phyloP scores from a whole-genome alignment of 2,888 invertebrate genomes.

The Phragmatobia fuliginosa region DNA sequence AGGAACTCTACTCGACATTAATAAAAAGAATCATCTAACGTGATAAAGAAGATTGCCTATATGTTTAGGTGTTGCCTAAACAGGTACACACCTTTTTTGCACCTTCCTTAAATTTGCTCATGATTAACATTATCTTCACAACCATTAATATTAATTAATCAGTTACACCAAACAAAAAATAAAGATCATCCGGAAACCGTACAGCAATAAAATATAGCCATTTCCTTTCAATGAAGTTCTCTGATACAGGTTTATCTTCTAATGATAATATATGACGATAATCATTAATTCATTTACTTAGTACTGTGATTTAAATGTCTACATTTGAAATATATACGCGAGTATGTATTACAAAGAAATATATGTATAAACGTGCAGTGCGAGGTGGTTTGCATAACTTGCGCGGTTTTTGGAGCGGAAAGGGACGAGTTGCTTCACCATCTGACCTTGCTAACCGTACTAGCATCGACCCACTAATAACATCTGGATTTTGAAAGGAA shows the following conservation, averaged over 20 bases:
- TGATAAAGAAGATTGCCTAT: neutral
- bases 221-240: conserved; percentile 26
- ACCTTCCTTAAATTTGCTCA: conserved; percentile 9
- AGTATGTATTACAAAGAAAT: conserved; percentile 30
- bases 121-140: conserved; percentile 17
- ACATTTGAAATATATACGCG: conserved; percentile 19
- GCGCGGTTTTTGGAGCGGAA: conserved; percentile 83
- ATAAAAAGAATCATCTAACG: neutral
- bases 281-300: conserved; percentile 14
- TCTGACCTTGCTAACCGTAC: conserved; percentile 69
- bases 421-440: conserved; percentile 78
- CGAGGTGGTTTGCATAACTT: conserved; percentile 75
- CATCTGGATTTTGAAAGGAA: conserved; percentile 47
- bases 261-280: conserved; percentile 12
- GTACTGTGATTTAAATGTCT: conserved; percentile 8
- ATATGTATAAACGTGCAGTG: conserved; percentile 34
- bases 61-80: neutral
- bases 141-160: conserved; percentile 23
- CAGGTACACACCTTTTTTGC: neutral
- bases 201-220: conserved; percentile 24
- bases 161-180: conserved; percentile 21
- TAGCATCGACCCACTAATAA: conserved; percentile 42
- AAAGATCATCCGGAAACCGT: conserved; percentile 25
- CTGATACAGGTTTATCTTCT: conserved; percentile 22
- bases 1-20: neutral